These are phyloP conservation scores for Nephrotoma flavescens DNA, from an alignment of 2,888 invertebrate species.

Conservation along the genomic window DNA sequence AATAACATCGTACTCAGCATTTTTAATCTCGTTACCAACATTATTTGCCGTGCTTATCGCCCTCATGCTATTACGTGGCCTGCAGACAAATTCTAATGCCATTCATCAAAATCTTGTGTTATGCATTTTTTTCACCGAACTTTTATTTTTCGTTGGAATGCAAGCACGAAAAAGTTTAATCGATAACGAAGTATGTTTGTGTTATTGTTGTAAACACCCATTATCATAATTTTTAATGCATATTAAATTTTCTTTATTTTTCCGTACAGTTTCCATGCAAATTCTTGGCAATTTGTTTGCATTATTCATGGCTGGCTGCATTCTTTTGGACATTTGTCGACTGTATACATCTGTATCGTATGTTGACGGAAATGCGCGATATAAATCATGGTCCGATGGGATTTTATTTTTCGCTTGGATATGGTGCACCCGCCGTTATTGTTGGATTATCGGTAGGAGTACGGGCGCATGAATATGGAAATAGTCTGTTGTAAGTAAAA, in stretches of 20 bases:
- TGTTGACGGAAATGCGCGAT: slow-evolving; percentile 89
- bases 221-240: not conserved
- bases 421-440: slow-evolving; percentile 80
- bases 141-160: slow-evolving; percentile 74
- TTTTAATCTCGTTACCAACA: slow-evolving; percentile 68
- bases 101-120: slow-evolving; percentile 89
- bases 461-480: slow-evolving; percentile 88
- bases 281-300: slow-evolving; percentile 75
- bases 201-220: slow-evolving; percentile 14
- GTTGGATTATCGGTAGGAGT: slow-evolving; percentile 86
- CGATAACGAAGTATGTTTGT: slow-evolving; percentile 44
- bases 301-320: slow-evolving; percentile 83
- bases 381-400: slow-evolving; percentile 90
- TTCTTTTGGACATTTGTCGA: slow-evolving; percentile 89
- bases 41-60: slow-evolving; percentile 65
- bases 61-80: slow-evolving; percentile 67
- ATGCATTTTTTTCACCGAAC: slow-evolving; percentile 72
- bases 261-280: slow-evolving; percentile 62
- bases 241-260: slow-evolving; percentile 12
- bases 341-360: slow-evolving; percentile 81
- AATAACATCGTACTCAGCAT: slow-evolving; percentile 78
- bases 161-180: slow-evolving; percentile 68
- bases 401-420: slow-evolving; percentile 84
- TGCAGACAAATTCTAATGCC: slow-evolving; percentile 81
- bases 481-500: slow-evolving; percentile 72